These are phyloP conservation scores for Gorsachius goisagi DNA, from an alignment of 2,113 vertebrate species.

Conservation along the genomic window DNA sequence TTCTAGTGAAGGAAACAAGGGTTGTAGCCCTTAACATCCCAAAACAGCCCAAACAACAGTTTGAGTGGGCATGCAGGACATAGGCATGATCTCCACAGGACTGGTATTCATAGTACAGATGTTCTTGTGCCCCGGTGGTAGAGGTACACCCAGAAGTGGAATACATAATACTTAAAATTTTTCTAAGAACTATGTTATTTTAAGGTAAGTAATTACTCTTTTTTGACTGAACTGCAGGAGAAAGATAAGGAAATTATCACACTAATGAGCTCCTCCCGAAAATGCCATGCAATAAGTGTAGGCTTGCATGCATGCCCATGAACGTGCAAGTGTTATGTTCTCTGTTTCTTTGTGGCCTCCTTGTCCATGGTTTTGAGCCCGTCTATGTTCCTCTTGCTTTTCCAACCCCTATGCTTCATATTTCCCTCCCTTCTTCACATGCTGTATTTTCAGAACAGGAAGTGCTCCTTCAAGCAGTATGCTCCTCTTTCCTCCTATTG, in stretches of 20 bases:
- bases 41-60: too few relatives aligned
- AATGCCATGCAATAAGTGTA: background rate
- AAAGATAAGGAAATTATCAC: background rate
- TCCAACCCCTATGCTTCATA: background rate
- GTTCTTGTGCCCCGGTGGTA: background rate
- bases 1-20: background rate
- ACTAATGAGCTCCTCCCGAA: background rate
- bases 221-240: background rate
- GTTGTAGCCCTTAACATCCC: background rate
- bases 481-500: background rate
- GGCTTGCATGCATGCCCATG: background rate
- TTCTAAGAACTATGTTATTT: background rate
- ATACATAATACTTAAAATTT: background rate
- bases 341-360: background rate
- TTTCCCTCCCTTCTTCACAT: background rate
- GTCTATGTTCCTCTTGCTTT: background rate
- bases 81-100: background rate
- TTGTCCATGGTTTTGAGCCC: background rate
- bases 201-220: background rate
- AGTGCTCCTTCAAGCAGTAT: background rate
- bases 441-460: background rate
- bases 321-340: background rate
- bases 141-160: background rate
- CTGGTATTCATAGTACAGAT: background rate
- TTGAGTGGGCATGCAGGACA: background rate